A percentile compares a stretch with the other conserved stretches of the same genome.
Evolutionary conservation across 2,113 vertebrate genomes (phyloP).

Genomic region (Malurus alboscapulatus): DNA sequence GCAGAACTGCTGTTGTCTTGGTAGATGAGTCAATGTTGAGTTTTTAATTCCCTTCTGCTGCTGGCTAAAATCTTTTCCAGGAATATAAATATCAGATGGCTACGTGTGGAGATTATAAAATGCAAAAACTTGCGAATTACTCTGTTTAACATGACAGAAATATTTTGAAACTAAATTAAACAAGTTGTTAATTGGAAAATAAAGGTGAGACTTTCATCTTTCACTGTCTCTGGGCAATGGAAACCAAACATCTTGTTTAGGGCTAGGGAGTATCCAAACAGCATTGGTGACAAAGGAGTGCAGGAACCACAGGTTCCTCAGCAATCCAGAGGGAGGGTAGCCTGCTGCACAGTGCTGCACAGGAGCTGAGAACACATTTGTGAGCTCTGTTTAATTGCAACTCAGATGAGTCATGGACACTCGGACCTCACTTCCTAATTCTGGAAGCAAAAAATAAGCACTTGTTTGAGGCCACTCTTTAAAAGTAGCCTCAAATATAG

Average conservation of each 20-base stretch:
- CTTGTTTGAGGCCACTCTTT: neutral
- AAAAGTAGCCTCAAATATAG: slow-evolving; percentile 13
- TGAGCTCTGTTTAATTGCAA: neutral
- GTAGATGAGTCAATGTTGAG: slow-evolving; percentile 7
- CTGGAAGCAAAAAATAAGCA: neutral
- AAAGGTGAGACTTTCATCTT: neutral
- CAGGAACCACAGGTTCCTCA: neutral
- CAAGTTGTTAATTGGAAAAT: neutral
- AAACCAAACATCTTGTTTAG: neutral
- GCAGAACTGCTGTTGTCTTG: neutral
- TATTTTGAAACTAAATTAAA: neutral
- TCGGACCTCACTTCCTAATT: neutral
- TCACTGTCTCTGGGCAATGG: neutral
- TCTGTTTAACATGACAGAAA: neutral
- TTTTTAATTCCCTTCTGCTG: slow-evolving; percentile 29
- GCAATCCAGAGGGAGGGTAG: neutral
- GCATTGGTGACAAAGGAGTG: neutral
- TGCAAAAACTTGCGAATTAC: neutral
- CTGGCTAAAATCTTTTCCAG: slow-evolving; percentile 21
- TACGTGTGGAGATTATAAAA: neutral
- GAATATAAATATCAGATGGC: slow-evolving; percentile 25
- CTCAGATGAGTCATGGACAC: neutral
- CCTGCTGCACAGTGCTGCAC: neutral
- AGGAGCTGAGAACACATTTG: neutral
- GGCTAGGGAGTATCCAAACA: neutral